phyloP scores from a whole-genome alignment of 2,113 vertebrate species.

The Heterocephalus glaber region DNA sequence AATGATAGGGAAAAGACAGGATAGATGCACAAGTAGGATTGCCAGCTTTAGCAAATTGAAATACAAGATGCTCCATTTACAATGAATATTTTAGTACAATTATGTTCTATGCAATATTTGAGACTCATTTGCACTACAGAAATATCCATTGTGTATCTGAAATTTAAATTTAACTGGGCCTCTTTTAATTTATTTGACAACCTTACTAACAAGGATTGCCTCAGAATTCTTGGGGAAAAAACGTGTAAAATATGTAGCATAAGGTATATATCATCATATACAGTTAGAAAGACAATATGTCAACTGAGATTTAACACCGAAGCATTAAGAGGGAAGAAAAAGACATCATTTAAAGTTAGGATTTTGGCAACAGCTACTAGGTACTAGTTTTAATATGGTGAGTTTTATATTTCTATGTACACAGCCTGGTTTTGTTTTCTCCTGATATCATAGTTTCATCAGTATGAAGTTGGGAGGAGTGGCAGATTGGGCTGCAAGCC shows the following conservation, averaged over 20 bases:
- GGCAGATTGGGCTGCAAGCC: not conserved
- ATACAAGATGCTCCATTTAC: not conserved
- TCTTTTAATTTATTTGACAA: constrained; percentile 7
- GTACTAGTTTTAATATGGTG: not conserved
- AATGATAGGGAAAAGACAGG: not conserved
- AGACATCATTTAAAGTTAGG: not conserved
- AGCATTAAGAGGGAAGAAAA: not conserved
- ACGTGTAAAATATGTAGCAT: not conserved
- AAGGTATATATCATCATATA: not conserved
- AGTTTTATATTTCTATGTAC: not conserved
- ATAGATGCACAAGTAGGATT: not conserved
- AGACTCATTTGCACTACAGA: not conserved
- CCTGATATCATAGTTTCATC: not conserved
- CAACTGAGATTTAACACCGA: constrained; percentile 15
- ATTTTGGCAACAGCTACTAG: not conserved
- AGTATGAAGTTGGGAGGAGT: not conserved
- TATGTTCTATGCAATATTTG: constrained; percentile 2
- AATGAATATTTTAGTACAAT: constrained; percentile 23
- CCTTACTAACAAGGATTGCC: not conserved
- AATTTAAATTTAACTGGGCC: not conserved
- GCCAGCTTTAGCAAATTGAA: not conserved
- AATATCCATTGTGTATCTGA: not conserved
- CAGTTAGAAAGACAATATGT: not conserved
- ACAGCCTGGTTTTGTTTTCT: not conserved
- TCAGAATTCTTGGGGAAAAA: constrained; percentile 6